These are phyloP conservation scores for Tetrapedia diversipes DNA, from an alignment of 2,888 invertebrate genomes.

Conservation along the genomic window DNA sequence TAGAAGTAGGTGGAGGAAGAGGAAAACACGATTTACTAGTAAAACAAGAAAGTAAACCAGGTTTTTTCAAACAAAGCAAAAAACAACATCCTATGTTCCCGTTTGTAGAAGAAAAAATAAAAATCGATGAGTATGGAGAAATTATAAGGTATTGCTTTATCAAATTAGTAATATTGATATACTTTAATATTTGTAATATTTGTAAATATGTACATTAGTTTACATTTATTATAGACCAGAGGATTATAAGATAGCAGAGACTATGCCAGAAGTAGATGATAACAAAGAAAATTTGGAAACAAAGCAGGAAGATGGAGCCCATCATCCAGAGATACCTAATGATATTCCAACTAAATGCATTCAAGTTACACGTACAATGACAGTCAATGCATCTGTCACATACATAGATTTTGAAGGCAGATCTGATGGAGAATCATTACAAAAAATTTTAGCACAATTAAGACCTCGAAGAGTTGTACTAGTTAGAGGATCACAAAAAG, in stretches of 20 bases:
- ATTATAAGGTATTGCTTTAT: constrained; percentile 87
- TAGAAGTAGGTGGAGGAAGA: constrained; percentile 89
- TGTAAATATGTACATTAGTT: constrained; percentile 14
- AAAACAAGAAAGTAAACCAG: constrained; percentile 88
- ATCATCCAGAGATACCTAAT: constrained; percentile 82
- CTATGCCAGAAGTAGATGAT: constrained; percentile 87
- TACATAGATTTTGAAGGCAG: constrained; percentile 99
- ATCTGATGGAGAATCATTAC: constrained; percentile 92
- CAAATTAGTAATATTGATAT: constrained; percentile 1
- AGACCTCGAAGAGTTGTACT: constrained; percentile 88
- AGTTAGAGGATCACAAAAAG: constrained; percentile 89
- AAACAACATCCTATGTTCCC: constrained; percentile 99
- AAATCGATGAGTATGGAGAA: constrained; percentile 98
- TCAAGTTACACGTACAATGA: constrained; percentile 88
- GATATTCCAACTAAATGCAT: constrained; percentile 97
- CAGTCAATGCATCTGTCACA: constrained; percentile 93
- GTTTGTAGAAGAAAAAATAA: constrained; percentile 94
- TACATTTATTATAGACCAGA: constrained; percentile 86
- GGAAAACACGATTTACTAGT: constrained; percentile 95
- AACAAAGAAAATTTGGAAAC: constrained; percentile 87
- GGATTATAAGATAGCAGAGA: constrained; percentile 93
- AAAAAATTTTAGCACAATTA: constrained; percentile 87
- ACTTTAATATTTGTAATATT: neutral
- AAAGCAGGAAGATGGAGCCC: constrained; percentile 86
- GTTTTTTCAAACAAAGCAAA: constrained; percentile 94